These are phyloP conservation scores for Xyliphius kryptos DNA, from an alignment of 2,113 vertebrate genomes.

Conservation along the genomic window DNA sequence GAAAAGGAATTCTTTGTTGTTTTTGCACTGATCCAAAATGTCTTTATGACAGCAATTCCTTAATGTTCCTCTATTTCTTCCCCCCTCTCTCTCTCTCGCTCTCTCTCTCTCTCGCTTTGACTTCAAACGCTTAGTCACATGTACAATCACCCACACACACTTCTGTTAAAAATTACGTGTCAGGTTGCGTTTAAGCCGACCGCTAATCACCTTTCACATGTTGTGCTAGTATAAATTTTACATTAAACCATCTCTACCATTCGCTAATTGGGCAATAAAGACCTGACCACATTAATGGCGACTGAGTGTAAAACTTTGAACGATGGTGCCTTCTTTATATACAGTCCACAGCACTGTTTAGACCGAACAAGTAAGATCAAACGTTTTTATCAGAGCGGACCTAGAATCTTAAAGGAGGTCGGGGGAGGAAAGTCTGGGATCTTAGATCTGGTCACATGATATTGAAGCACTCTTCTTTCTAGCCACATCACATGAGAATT, in stretches of 20 bases:
- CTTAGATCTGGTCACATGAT: slow-evolving; percentile 27
- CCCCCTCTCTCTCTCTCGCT: too few species aligned
- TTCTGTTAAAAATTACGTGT: slow-evolving; percentile 18
- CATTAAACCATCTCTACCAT: slow-evolving; percentile 15
- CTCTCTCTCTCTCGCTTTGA: too few species aligned
- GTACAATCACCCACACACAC: not conserved
- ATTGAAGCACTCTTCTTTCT: not conserved
- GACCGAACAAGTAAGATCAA: slow-evolving; percentile 21
- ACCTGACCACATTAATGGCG: not conserved
- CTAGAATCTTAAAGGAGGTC: not conserved
- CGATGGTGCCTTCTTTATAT: not conserved
- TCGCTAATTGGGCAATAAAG: slow-evolving; percentile 30
- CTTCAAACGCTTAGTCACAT: slow-evolving; percentile 12
- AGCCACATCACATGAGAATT: slow-evolving; percentile 18
- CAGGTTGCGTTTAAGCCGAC: slow-evolving; percentile 5
- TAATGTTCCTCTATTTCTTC: too few species aligned
- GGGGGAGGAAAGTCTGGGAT: too few species aligned
- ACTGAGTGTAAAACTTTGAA: slow-evolving; percentile 15
- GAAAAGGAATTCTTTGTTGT: slow-evolving; percentile 7
- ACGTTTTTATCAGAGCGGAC: slow-evolving; percentile 20
- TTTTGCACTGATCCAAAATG: not conserved
- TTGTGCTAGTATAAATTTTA: slow-evolving; percentile 21
- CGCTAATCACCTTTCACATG: slow-evolving; percentile 28
- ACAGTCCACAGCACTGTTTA: slow-evolving; percentile 1
- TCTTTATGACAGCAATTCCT: slow-evolving; percentile 3